Evolutionary conservation across 2,888 invertebrate species (phyloP), one percentile per base, ranked within the genome.

Genomic region (Pollenia labialis): DNA sequence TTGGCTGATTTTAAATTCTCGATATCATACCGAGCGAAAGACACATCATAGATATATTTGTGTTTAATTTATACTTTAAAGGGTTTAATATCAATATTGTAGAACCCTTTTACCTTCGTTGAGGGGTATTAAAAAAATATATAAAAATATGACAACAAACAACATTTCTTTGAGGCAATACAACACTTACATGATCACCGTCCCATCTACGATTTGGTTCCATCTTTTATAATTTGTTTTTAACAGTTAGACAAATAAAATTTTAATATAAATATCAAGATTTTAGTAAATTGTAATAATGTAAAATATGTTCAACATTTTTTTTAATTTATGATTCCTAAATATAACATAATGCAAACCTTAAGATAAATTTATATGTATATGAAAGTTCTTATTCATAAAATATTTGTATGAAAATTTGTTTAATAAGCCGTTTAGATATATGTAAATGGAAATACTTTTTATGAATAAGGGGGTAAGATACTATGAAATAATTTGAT

Each of bases 131-230:
- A 32, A 32, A 32, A 32, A 32, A 32, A 32, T 32, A 32, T 32
- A 32, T 32, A 32, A 6, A 32, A 4, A 32, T 32, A 32, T 32
- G 44, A 10, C 68, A 68, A 60, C 18, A 58, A 82, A 82, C 58
- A 60, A 66, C 44, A 71, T 60, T 68, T 69, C 14, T 66, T 44
- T 85, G 62, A 79, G 72, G 62, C 68, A 52, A 81, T 80, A 88
- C 14, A 60, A 76, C 91, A 96, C 97, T 97, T 95, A 97, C 97
- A 95, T 96, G 95, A 94, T 96, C 96, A 94, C 95, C 95, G 94
- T 97, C 96, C 92, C 95, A 95, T 94, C 95, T 96, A 94, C 96
- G 95, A 95, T 96, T 96, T 91, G 96, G 96, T 95, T 97, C 97
- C 96, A 96, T 96, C 97, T 97, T 94, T 88, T 81, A 69, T 50